These are phyloP conservation scores for Sepiola atlantica DNA, from an alignment of 2,888 invertebrate genomes.

Conservation along the genomic window DNA sequence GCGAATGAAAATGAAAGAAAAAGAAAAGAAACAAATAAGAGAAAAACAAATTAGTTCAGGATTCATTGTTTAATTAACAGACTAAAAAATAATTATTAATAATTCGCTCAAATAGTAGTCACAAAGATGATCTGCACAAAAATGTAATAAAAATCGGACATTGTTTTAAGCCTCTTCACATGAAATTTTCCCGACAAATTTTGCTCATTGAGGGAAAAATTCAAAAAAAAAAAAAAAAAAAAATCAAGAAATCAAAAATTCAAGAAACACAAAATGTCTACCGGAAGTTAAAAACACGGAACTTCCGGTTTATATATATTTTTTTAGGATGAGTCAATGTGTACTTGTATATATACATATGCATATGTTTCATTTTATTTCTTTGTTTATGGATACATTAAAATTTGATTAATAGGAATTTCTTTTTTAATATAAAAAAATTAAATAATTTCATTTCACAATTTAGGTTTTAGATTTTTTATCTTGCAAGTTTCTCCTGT, in stretches of 20 bases:
- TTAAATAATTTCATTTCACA: background rate
- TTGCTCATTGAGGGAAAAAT: background rate
- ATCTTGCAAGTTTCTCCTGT: background rate
- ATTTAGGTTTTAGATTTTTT: background rate
- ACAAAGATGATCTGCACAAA: conserved; percentile 23
- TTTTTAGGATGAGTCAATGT: background rate
- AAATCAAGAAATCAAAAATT: background rate
- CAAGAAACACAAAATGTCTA: background rate
- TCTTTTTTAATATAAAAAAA: background rate
- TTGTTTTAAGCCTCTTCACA: background rate
- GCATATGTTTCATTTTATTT: background rate
- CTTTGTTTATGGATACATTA: background rate
- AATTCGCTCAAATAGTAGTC: background rate
- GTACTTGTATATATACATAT: conserved; percentile 18
- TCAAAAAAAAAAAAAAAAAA: background rate
- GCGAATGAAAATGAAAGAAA: background rate
- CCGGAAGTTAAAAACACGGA: background rate
- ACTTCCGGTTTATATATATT: background rate
- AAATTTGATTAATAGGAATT: background rate
- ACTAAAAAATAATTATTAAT: background rate
- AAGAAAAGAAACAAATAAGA: background rate
- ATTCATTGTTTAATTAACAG: background rate
- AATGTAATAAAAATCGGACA: background rate
- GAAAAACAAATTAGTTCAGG: background rate
- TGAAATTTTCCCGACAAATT: background rate